These are phyloP conservation scores for Calidris pygmaea DNA, from an alignment of 2,113 vertebrate genomes.

Conservation along the genomic window DNA sequence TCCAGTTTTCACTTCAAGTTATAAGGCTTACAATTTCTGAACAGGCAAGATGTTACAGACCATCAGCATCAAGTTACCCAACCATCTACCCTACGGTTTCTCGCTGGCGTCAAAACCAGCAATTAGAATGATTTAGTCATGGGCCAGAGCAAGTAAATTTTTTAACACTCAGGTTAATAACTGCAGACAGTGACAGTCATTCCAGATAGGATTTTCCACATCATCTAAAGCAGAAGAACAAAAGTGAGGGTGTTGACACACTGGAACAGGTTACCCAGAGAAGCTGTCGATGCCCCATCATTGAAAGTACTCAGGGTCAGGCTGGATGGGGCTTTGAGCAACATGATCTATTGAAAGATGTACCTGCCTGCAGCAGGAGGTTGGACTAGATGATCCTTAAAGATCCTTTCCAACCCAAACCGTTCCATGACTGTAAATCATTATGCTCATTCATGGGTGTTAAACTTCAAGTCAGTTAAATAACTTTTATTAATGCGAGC, in stretches of 20 bases:
- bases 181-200: not conserved
- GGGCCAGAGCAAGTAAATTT: not conserved
- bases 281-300: not conserved
- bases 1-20: not conserved
- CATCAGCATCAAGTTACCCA: not conserved
- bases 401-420: not conserved
- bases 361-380: no score
- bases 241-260: not conserved
- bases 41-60: not conserved
- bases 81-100: not conserved
- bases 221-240: not conserved
- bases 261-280: not conserved
- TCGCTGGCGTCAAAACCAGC: accelerated
- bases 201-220: not conserved
- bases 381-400: not conserved
- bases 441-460: not conserved
- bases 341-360: not conserved
- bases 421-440: not conserved
- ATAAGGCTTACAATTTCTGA: not conserved
- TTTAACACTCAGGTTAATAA: not conserved
- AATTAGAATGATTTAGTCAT: not conserved
- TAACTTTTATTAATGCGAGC: not conserved
- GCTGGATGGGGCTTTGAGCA: not conserved
- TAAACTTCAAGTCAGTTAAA: not conserved
- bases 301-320: not conserved